phyloP scores from a whole-genome alignment of 2,888 invertebrate species.

The Xestobium rufovillosum region DNA sequence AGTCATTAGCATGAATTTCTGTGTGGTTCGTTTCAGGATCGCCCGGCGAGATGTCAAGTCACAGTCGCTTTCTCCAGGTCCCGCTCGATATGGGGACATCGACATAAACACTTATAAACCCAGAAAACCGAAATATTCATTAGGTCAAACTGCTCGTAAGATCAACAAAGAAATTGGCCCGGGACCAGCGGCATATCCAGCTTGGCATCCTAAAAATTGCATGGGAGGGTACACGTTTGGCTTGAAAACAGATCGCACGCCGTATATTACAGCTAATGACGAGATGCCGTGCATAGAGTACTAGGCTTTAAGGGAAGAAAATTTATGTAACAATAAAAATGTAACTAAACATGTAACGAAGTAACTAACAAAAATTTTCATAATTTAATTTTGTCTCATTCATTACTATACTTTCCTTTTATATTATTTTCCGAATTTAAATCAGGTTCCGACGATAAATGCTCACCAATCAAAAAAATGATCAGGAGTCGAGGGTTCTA shows the following conservation, averaged over 20 bases:
- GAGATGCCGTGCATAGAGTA: conserved; percentile 48
- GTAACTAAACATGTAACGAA: too few relatives aligned
- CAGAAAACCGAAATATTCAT: conserved; percentile 34
- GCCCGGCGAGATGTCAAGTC: conserved; percentile 16
- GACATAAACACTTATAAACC: conserved; percentile 32
- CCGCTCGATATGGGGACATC: conserved; percentile 40
- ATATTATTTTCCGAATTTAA: too few relatives aligned
- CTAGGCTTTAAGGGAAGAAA: too few relatives aligned
- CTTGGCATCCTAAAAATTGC: conserved; percentile 42
- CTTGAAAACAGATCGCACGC: conserved; percentile 50
- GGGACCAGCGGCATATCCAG: conserved; percentile 51
- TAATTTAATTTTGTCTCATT: too few relatives aligned
- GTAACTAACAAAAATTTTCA: too few relatives aligned
- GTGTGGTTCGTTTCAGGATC: conserved; percentile 16
- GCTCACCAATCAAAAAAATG: too few relatives aligned
- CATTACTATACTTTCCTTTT: too few relatives aligned
- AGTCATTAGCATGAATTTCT: not conserved
- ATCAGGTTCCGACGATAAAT: too few relatives aligned
- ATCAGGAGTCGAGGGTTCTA: too few relatives aligned
- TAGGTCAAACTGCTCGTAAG: conserved; percentile 29
- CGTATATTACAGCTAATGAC: conserved; percentile 54
- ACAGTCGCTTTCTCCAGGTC: conserved; percentile 37
- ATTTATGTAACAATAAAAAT: too few relatives aligned
- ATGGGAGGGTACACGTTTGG: conserved; percentile 55
- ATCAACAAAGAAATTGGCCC: conserved; percentile 41